phyloP scores from a whole-genome alignment of 2,888 invertebrate genomes.

The Eutolmus rufibarbis region DNA sequence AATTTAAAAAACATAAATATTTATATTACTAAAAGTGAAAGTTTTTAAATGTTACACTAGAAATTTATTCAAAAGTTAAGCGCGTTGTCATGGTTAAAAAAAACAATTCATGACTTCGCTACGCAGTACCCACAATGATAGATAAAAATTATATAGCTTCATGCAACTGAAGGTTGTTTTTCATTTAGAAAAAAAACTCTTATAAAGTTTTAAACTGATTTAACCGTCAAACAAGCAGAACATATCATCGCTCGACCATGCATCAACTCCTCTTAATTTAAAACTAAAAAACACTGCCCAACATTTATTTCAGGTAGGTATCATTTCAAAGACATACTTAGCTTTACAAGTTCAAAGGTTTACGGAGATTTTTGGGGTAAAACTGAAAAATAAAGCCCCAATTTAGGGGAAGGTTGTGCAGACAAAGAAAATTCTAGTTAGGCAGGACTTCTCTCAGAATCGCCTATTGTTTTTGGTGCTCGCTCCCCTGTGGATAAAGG shows the following conservation, averaged over 20 bases:
- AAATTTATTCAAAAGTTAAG: too few species aligned
- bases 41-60: too few species aligned
- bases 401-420: not conserved
- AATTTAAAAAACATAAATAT: too few species aligned
- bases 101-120: too few species aligned
- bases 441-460: not conserved
- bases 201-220: not conserved
- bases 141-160: not conserved
- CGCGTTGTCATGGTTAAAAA: too few species aligned
- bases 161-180: not conserved
- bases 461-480: not conserved
- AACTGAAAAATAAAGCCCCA: not conserved
- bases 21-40: too few species aligned
- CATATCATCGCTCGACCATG: not conserved
- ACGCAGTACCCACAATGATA: too few species aligned
- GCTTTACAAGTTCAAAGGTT: not conserved
- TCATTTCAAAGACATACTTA: not conserved
- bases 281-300: not conserved
- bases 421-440: not conserved
- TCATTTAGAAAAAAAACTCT: not conserved
- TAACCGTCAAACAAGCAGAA: not conserved
- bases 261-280: not conserved
- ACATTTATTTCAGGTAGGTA: not conserved
- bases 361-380: not conserved
- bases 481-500: not conserved